Evolutionary conservation across 2,113 vertebrate species (phyloP), one percentile per base, ranked within the genome.

Genomic region (Calidris pygmaea): DNA sequence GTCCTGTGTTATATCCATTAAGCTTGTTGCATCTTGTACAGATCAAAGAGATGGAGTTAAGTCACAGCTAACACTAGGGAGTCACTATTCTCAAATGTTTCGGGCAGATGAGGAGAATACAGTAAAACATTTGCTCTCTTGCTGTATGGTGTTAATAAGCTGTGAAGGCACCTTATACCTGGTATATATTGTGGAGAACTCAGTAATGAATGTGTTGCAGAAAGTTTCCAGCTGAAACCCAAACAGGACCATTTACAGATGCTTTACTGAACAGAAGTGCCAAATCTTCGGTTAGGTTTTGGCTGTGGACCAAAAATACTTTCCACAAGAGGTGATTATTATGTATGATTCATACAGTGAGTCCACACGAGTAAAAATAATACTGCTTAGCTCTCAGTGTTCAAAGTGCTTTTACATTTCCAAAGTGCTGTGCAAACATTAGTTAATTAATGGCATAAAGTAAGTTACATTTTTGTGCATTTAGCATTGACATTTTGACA

Each of bases 391-490:
- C 87, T 91, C 94, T 94, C 84, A 53, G 55, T 56, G 65, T 95
- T 96, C 89, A 73, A 70, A 93, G 86, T 89, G 96, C 94, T 96
- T 92, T 93, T 93, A 85, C 32, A 37, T 96, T 95, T 96, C 92
- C 85, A 59, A 90, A 95, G 93, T 67, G 74, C 88, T 96, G 83
- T 93, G 94, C 92, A 96, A 95, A 94, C 93, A 86, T 93, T 83
- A 90, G 75, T 92, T 96, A 95, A 96, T 97, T 97, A 93, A 95
- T 91, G 89, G 78, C 93, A 93, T 77, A 78, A 96, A 97, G 37
- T 92, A 93, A 95, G 89, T 87, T 95, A 87, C 80, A 67, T 90
- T 97, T 97, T 96, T 90, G 67, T 94, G 89, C 91, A 86, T 96
- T 97, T 96, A 95, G 59, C 66, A 67, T 70, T 92, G 93, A 94